Evolutionary conservation across 1,140 invertebrate species (phyloP).

Genomic region (Orius insidiosus): DNA sequence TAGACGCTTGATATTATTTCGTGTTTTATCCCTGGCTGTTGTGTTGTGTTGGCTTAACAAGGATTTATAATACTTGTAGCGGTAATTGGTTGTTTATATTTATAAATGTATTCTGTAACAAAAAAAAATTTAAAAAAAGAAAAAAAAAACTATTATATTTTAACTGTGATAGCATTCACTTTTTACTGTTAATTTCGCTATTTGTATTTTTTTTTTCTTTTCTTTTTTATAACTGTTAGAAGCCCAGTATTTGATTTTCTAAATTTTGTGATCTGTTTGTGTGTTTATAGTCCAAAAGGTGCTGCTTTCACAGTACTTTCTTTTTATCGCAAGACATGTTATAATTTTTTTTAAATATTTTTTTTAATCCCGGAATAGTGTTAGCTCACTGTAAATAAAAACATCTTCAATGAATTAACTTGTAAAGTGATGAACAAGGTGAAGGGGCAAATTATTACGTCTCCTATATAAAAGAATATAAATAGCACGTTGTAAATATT

Average conservation of each 20-base stretch:
- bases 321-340: constrained; percentile 4
- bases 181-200: constrained; percentile 12
- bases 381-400: background rate
- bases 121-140: background rate
- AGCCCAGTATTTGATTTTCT: constrained; percentile 2
- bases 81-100: constrained; percentile 8
- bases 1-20: constrained; percentile 6
- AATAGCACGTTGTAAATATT: constrained; percentile 3
- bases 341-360: constrained; percentile 4
- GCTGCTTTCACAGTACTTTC: constrained; percentile 13
- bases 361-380: constrained; percentile 8
- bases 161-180: constrained; percentile 17
- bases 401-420: too few species aligned
- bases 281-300: background rate
- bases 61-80: background rate
- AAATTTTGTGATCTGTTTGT: constrained; percentile 9
- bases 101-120: constrained; percentile 1
- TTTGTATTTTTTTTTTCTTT: constrained; percentile 13
- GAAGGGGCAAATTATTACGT: constrained; percentile 8
- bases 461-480: background rate
- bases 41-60: constrained; percentile 13
- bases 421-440: constrained; percentile 14
- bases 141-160: background rate
- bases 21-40: constrained; percentile 7
- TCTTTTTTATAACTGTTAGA: too few species aligned